phyloP scores from a whole-genome alignment of 2,888 invertebrate genomes.

The Rutpela maculata region DNA sequence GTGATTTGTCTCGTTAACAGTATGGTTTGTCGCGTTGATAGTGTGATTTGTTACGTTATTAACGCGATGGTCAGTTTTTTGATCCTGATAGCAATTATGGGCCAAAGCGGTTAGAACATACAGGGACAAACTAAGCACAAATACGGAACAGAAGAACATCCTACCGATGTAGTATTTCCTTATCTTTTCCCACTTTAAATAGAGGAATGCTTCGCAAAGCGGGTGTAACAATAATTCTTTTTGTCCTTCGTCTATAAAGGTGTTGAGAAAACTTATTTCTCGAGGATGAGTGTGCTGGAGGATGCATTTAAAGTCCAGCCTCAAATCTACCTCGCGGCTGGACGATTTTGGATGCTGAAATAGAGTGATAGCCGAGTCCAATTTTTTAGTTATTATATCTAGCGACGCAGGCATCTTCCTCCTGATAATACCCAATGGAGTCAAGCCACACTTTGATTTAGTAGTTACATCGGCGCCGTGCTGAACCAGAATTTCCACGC shows the following conservation, averaged over 20 bases:
- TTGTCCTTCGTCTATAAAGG: constrained; percentile 91
- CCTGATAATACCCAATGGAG: constrained; percentile 89
- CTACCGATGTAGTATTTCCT: constrained; percentile 90
- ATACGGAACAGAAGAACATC: constrained; percentile 85
- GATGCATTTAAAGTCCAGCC: constrained; percentile 88
- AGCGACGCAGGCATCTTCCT: constrained; percentile 91
- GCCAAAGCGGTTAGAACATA: constrained; percentile 89
- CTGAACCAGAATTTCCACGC: constrained; percentile 89
- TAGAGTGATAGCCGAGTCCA: constrained; percentile 87
- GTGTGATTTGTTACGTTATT: too few relatives aligned
- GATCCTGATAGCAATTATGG: constrained; percentile 88
- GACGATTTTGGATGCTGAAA: constrained; percentile 86
- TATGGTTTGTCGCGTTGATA: too few relatives aligned
- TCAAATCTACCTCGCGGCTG: constrained; percentile 87
- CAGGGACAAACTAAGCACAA: constrained; percentile 85
- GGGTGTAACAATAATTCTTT: constrained; percentile 92
- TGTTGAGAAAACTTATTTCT: constrained; percentile 90
- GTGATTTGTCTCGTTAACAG: constrained; percentile 60
- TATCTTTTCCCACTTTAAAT: constrained; percentile 93
- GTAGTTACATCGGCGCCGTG: constrained; percentile 93
- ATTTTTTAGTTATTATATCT: constrained; percentile 86
- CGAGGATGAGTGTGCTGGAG: constrained; percentile 88
- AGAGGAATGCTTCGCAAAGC: constrained; percentile 89
- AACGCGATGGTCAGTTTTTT: constrained; percentile 78
- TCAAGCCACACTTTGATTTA: constrained; percentile 89